A percentile compares a stretch with the other conserved stretches of the same genome.
Evolutionary conservation across 2,888 invertebrate genomes (phyloP).

Genomic region (Nomada goodeniana): DNA sequence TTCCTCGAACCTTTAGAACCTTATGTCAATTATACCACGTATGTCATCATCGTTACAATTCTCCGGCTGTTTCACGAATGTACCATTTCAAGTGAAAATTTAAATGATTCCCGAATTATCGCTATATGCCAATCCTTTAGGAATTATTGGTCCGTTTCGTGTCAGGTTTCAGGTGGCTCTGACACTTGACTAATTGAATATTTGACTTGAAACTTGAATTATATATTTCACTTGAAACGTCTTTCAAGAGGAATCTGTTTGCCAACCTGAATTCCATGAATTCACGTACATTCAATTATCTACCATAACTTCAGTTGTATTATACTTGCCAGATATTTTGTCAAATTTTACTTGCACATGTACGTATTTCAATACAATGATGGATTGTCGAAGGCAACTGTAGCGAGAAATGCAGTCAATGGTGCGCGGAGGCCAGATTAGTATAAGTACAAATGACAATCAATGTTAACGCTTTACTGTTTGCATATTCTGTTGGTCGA

Average conservation of each 20-base stretch:
- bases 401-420: too few species aligned
- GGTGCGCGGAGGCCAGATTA: too few species aligned
- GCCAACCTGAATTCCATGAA: conserved; percentile 11
- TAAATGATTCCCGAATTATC: conserved; percentile 30
- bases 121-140: conserved; percentile 4
- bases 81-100: neutral
- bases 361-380: too few species aligned
- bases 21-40: neutral
- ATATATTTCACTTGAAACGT: too few species aligned
- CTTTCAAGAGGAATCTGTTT: conserved; percentile 14
- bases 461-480: too few species aligned
- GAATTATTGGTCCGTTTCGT: conserved; percentile 7
- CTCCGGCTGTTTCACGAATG: neutral
- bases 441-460: too few species aligned
- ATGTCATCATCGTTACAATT: neutral
- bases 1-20: neutral
- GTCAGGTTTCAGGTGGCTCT: conserved; percentile 36
- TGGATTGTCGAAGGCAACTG: too few species aligned
- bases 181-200: conserved; percentile 54
- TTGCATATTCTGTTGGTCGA: too few species aligned
- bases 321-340: neutral
- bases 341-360: neutral
- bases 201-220: too few species aligned
- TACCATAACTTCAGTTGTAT: neutral
- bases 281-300: conserved; percentile 1